phyloP scores from a whole-genome alignment of 1,140 invertebrate species.

The Trichonephila clavipes region DNA sequence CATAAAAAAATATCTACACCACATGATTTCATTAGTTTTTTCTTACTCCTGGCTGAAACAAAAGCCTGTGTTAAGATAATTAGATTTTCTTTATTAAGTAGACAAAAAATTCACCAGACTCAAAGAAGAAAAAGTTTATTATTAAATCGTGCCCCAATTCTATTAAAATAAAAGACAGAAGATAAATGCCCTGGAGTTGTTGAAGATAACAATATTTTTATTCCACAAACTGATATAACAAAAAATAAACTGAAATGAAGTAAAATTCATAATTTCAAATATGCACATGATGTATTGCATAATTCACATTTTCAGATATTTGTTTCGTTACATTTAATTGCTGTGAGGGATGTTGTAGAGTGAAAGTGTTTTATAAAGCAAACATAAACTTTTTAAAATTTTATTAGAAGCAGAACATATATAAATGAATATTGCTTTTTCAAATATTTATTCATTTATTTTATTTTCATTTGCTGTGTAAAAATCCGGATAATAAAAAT shows the following conservation, averaged over 20 bases:
- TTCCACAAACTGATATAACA: not conserved
- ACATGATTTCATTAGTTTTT: conserved; percentile 45
- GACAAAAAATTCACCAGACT: not conserved
- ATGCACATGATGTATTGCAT: too few relatives aligned
- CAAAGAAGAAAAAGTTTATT: not conserved
- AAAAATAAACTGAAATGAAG: not conserved
- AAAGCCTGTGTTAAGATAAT: conserved; percentile 52
- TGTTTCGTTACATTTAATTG: too few relatives aligned
- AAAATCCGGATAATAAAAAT: too few relatives aligned
- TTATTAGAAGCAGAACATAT: too few relatives aligned
- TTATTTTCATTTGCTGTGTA: too few relatives aligned
- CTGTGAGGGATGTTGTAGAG: too few relatives aligned
- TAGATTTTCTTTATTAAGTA: conserved; percentile 40
- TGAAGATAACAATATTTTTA: not conserved
- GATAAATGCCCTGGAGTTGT: not conserved
- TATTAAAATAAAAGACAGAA: not conserved
- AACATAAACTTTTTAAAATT: too few relatives aligned
- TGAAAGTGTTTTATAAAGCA: too few relatives aligned
- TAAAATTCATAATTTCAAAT: too few relatives aligned
- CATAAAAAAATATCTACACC: not conserved
- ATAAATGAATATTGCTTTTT: too few relatives aligned
- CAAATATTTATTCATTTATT: too few relatives aligned
- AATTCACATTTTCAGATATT: too few relatives aligned
- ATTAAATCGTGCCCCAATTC: not conserved
- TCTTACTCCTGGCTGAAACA: not conserved